Percentiles rank a stretch among this genome's conserved stretches.
Evolutionary conservation across 2,797 vertebrate genomes (phyloP).

Genomic region (Catamblyrhynchus diadema): DNA sequence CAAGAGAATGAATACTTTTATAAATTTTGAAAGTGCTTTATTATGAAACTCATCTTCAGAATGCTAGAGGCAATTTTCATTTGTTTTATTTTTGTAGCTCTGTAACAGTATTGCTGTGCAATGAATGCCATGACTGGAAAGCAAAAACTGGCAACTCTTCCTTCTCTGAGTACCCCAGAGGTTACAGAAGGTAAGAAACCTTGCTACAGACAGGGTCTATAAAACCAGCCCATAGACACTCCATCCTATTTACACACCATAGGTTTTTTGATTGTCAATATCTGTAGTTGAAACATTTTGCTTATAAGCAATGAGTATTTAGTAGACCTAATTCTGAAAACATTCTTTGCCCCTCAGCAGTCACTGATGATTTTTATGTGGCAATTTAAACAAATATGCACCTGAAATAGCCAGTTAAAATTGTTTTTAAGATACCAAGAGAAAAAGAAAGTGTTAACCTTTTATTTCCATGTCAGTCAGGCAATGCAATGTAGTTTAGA

Average conservation of each 20-base stretch:
- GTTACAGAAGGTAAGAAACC: neutral
- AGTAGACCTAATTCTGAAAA: neutral
- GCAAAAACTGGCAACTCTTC: neutral
- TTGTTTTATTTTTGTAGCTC: neutral
- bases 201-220: neutral
- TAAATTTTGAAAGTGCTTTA: neutral
- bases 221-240: neutral
- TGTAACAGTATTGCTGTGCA: neutral
- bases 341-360: neutral
- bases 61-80: neutral
- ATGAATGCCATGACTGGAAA: neutral
- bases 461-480: neutral
- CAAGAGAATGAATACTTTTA: neutral
- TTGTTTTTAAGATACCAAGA: neutral
- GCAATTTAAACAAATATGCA: neutral
- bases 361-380: neutral
- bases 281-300: neutral
- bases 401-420: neutral
- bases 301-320: neutral
- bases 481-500: neutral
- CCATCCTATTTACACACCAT: neutral
- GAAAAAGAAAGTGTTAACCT: neutral
- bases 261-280: neutral
- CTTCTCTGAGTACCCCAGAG: neutral
- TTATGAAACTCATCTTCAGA: neutral